phyloP scores from a whole-genome alignment of 2,888 invertebrate species.

The Trichogramma evanescens region DNA sequence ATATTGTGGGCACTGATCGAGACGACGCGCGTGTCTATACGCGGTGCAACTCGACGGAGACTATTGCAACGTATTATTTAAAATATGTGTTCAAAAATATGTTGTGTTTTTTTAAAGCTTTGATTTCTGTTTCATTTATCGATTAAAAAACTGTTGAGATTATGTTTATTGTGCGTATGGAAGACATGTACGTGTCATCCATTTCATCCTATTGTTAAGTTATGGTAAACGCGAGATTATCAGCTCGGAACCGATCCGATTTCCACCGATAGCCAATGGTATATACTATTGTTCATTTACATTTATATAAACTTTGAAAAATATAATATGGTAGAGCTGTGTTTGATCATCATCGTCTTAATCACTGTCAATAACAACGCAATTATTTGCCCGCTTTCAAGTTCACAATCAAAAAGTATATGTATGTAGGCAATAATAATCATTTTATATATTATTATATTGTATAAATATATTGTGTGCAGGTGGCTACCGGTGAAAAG shows the following conservation, averaged over 20 bases:
- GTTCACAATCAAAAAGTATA: no score
- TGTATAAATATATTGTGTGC: no score
- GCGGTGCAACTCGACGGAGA: slow-evolving; percentile 11
- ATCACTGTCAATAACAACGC: no score
- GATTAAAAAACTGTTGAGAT: slow-evolving; percentile 11
- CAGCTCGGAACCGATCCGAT: neutral
- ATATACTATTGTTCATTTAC: neutral
- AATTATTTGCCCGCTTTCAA: no score
- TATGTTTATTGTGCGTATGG: slow-evolving; percentile 20
- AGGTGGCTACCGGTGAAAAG: no score
- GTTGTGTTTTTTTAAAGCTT: neutral
- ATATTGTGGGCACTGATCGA: slow-evolving; percentile 15
- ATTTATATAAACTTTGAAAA: neutral
- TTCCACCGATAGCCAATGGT: slow-evolving; percentile 10
- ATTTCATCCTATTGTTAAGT: slow-evolving; percentile 13
- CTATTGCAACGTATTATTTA: slow-evolving; percentile 20
- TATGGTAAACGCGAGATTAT: slow-evolving; percentile 4
- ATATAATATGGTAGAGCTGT: no score
- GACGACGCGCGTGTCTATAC: neutral
- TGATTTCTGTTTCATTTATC: neutral
- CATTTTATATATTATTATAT: no score
- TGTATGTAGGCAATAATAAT: no score
- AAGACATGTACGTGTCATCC: slow-evolving; percentile 17
- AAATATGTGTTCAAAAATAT: slow-evolving; percentile 21
- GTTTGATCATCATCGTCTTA: no score